A percentile compares a stretch with the other conserved stretches of the same genome.
phyloP scores from a whole-genome alignment of 2,888 invertebrate genomes.

The Drosophila pegasa region DNA sequence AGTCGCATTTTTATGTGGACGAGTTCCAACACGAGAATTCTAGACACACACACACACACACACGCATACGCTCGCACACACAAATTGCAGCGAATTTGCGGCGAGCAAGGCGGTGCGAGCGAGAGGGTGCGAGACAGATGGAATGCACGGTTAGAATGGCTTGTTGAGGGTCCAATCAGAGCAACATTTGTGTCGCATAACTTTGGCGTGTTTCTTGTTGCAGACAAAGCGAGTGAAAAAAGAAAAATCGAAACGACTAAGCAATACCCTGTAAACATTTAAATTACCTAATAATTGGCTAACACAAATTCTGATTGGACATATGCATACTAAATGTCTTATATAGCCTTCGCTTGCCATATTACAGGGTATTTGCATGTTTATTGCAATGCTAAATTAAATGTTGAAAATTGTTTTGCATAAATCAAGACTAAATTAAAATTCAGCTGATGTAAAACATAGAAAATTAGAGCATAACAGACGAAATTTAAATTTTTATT shows the following conservation, averaged over 20 bases:
- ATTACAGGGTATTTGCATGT: conserved; percentile 16
- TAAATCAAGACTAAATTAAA: conserved; percentile 48
- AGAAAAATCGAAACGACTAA: not conserved
- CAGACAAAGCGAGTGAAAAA: conserved; percentile 3
- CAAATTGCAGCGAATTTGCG: conserved; percentile 38
- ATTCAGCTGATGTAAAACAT: not conserved
- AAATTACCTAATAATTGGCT: not conserved
- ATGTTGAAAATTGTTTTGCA: conserved; percentile 41
- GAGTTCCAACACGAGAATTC: conserved; percentile 62
- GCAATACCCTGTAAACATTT: conserved; percentile 9
- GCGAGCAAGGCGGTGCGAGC: not conserved
- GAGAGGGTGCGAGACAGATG: not conserved
- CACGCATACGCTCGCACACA: too few species aligned
- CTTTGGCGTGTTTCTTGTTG: conserved; percentile 54
- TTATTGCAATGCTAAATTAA: conserved; percentile 58
- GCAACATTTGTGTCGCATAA: conserved; percentile 74
- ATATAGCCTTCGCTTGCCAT: not conserved
- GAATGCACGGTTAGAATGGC: conserved; percentile 7
- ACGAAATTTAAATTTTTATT: not conserved
- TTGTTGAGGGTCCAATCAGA: conserved; percentile 44
- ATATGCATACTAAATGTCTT: not conserved
- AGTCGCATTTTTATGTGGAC: conserved; percentile 63
- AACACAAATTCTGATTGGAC: not conserved
- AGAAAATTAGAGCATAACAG: conserved; percentile 4
- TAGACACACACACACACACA: conserved; percentile 22